A percentile compares a stretch with the other conserved stretches of the same genome.
phyloP scores from a whole-genome alignment of 2,113 vertebrate genomes.

The Mesocricetus auratus region DNA sequence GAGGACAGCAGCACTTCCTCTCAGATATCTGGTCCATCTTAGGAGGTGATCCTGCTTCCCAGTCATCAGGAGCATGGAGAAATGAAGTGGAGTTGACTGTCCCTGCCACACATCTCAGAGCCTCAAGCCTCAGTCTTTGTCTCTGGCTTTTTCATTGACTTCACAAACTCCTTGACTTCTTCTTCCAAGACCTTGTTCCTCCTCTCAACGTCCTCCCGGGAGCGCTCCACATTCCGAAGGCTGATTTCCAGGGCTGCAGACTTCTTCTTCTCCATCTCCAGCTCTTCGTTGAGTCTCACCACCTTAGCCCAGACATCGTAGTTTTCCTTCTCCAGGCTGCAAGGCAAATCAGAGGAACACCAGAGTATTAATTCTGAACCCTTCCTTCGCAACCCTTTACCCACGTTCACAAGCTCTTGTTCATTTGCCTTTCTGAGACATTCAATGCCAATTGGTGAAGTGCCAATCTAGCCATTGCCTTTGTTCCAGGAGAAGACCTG shows the following conservation, averaged over 20 bases:
- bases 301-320: slow-evolving; percentile 91
- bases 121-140: slow-evolving; percentile 35
- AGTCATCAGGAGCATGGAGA: background rate
- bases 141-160: slow-evolving; percentile 69
- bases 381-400: background rate
- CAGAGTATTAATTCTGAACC: background rate
- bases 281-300: slow-evolving; percentile 89
- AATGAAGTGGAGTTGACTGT: background rate
- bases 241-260: slow-evolving; percentile 88
- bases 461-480: background rate
- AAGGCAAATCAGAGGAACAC: slow-evolving; percentile 7
- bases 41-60: background rate
- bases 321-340: slow-evolving; percentile 93
- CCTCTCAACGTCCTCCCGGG: slow-evolving; percentile 87
- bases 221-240: slow-evolving; percentile 85
- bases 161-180: slow-evolving; percentile 88
- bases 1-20: background rate
- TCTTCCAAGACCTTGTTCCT: slow-evolving; percentile 89
- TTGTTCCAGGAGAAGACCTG: background rate
- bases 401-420: background rate
- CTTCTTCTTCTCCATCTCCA: slow-evolving; percentile 89
- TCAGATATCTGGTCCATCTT: background rate
- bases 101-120: too few species aligned
- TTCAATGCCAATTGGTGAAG: background rate
- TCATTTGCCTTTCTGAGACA: background rate